Percentiles rank a stretch among this genome's conserved stretches.
These are phyloP conservation scores for Trididemnum clinides DNA, from an alignment of 23 tunicate species.

Conservation along the genomic window DNA sequence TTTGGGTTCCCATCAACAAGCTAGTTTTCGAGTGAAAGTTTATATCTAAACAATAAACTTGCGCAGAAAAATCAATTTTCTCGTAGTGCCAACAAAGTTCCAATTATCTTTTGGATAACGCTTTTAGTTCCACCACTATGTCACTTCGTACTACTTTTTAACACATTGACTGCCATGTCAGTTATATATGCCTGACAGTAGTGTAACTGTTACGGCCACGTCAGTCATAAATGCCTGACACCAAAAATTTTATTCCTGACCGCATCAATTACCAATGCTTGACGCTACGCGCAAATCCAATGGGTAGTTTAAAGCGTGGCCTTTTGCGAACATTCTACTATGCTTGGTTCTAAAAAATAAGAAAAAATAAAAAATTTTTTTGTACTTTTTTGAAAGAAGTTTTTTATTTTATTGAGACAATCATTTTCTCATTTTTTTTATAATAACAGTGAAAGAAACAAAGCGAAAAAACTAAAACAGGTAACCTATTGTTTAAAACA, in stretches of 20 bases:
- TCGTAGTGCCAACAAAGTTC: too few relatives aligned
- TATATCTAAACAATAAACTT: too few relatives aligned
- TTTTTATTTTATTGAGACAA: constrained; percentile 12
- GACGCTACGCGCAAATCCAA: constrained; percentile 23
- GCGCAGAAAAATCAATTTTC: too few relatives aligned
- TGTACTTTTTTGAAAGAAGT: not conserved
- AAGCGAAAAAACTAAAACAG: not conserved
- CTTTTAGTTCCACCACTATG: too few relatives aligned
- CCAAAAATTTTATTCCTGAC: constrained; percentile 11
- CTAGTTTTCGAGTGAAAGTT: too few relatives aligned
- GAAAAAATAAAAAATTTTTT: not conserved
- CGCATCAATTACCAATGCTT: constrained; percentile 13
- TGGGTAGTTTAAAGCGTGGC: constrained; percentile 29
- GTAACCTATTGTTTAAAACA: not conserved
- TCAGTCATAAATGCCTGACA: constrained; percentile 36
- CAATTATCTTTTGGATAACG: too few relatives aligned
- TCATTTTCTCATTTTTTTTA: not conserved
- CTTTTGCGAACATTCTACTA: constrained; percentile 25
- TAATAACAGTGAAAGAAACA: constrained; percentile 12
- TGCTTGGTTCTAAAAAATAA: constrained; percentile 27
- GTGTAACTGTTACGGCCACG: constrained; percentile 27
- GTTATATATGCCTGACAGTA: constrained; percentile 17
- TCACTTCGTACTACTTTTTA: too few relatives aligned
- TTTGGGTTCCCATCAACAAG: too few relatives aligned
- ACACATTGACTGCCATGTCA: constrained; percentile 33